Conservation (phyloP, 2,113 vertebrate species). For the Brachyhypopomus occidentalis region DNA sequence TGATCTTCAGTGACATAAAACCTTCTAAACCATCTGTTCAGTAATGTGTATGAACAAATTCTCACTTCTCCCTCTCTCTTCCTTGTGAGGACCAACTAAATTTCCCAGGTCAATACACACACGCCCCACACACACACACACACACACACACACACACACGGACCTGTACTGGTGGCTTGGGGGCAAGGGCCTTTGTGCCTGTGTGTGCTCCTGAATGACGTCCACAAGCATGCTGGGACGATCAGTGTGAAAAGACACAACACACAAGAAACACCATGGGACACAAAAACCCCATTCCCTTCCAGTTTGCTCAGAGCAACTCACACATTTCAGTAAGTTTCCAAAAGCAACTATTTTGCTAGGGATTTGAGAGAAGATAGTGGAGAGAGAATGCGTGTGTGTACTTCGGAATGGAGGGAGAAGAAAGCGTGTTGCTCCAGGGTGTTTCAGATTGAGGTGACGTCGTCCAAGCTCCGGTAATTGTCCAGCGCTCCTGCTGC, state of each 20-base stretch:
- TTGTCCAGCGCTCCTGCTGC: slow-evolving; percentile 49
- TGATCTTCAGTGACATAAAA: background rate
- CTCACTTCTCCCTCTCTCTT: background rate
- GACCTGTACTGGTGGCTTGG: slow-evolving; percentile 30
- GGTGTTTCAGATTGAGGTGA: slow-evolving; percentile 52
- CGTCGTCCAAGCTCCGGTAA: slow-evolving; percentile 44
- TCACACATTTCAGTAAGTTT: background rate
- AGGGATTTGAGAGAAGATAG: background rate
- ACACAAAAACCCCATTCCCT: background rate
- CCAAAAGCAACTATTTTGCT: background rate
- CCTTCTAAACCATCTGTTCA: background rate
- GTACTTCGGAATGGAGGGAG: background rate
- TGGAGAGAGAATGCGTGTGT: background rate
- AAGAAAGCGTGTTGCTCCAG: slow-evolving; percentile 14
- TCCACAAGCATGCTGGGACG: slow-evolving; percentile 38
- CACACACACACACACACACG: slow-evolving; percentile 10
- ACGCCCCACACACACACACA: slow-evolving; percentile 2
- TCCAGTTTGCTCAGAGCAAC: background rate
- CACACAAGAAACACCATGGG: slow-evolving; percentile 19
- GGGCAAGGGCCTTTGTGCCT: slow-evolving; percentile 21
- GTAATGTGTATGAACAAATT: background rate
- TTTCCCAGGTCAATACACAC: background rate
- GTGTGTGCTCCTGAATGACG: slow-evolving; percentile 50
- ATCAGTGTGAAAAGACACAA: slow-evolving; percentile 37
- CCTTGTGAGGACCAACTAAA: too few relatives aligned